Evolutionary conservation across 2,113 vertebrate genomes (phyloP).

Genomic region (Hemiscyllium ocellatum): DNA sequence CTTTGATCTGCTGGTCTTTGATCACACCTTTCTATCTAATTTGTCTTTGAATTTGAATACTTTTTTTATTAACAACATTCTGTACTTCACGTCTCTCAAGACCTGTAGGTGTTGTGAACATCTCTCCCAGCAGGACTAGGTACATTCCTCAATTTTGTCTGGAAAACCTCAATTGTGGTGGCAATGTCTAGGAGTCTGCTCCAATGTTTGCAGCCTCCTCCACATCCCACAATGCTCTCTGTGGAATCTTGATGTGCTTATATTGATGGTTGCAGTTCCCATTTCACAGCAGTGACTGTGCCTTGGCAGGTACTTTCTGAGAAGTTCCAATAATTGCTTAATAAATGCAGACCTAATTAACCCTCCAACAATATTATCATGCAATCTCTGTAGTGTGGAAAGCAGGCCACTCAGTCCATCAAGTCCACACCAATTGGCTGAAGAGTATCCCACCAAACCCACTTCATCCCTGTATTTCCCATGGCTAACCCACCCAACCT

Average conservation of each 20-base stretch:
- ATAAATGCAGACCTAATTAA: too few species aligned
- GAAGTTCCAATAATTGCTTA: too few species aligned
- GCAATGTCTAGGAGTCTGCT: not conserved
- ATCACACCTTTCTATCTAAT: slow-evolving; percentile 65
- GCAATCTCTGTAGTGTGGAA: too few species aligned
- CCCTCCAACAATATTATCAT: not conserved
- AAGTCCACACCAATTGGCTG: too few species aligned
- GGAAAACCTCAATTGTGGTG: not conserved
- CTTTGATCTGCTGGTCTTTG: slow-evolving; percentile 68
- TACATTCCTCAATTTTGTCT: not conserved
- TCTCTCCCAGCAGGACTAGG: not conserved
- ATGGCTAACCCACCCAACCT: too few species aligned
- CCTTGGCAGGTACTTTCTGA: too few species aligned
- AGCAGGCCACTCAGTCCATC: too few species aligned
- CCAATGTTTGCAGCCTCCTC: not conserved
- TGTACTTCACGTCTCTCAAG: not conserved
- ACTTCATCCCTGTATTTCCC: too few species aligned
- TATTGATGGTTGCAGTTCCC: not conserved
- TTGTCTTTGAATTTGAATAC: slow-evolving; percentile 71
- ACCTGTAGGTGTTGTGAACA: not conserved
- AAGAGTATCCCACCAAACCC: too few species aligned
- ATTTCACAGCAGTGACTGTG: not conserved
- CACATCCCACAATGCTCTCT: not conserved
- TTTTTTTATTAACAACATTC: slow-evolving; percentile 52
- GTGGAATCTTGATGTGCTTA: not conserved